Evolutionary conservation across 2,888 invertebrate species (phyloP).

Genomic region (Drosophila rellima): DNA sequence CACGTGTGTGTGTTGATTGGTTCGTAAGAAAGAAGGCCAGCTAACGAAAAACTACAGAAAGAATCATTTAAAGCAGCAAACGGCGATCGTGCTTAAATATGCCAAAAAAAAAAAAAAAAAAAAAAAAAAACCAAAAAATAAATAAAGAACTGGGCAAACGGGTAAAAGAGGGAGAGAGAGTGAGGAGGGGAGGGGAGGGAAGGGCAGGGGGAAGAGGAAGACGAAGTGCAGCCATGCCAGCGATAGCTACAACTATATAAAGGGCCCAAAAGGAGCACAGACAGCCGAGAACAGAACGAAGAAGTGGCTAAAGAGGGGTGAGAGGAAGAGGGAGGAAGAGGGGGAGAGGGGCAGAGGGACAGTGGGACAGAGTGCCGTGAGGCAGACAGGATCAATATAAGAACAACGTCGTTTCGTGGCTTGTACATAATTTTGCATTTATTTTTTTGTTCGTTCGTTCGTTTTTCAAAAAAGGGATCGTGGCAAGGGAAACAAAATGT

Average conservation of each 20-base stretch:
- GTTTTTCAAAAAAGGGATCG: slow-evolving; percentile 44
- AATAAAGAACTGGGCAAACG: slow-evolving; percentile 20
- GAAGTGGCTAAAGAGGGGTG: background rate
- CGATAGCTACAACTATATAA: slow-evolving; percentile 81
- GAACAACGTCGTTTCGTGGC: slow-evolving; percentile 73
- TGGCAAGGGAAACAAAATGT: slow-evolving; percentile 81
- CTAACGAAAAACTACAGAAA: slow-evolving; percentile 55
- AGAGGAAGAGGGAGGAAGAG: background rate
- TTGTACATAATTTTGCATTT: slow-evolving; percentile 84
- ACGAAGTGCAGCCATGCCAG: slow-evolving; percentile 78
- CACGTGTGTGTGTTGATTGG: slow-evolving; percentile 79
- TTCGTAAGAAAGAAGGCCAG: slow-evolving; percentile 73
- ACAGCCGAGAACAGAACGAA: slow-evolving; percentile 15
- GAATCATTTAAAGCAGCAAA: slow-evolving; percentile 77
- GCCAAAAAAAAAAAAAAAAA: slow-evolving; percentile 50
- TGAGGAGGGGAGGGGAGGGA: slow-evolving; percentile 14
- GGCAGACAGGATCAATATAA: slow-evolving; percentile 77
- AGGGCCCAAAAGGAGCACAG: slow-evolving; percentile 46
- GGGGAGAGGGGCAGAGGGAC: background rate
- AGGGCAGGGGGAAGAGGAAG: slow-evolving; percentile 46
- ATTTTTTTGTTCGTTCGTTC: slow-evolving; percentile 33
- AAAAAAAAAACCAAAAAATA: slow-evolving; percentile 23
- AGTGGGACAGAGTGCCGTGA: slow-evolving; percentile 38
- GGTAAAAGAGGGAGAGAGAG: slow-evolving; percentile 22
- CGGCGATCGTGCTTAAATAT: slow-evolving; percentile 78